phyloP scores from a whole-genome alignment of 2,888 invertebrate species.

The Dorcus parallelipipedus region DNA sequence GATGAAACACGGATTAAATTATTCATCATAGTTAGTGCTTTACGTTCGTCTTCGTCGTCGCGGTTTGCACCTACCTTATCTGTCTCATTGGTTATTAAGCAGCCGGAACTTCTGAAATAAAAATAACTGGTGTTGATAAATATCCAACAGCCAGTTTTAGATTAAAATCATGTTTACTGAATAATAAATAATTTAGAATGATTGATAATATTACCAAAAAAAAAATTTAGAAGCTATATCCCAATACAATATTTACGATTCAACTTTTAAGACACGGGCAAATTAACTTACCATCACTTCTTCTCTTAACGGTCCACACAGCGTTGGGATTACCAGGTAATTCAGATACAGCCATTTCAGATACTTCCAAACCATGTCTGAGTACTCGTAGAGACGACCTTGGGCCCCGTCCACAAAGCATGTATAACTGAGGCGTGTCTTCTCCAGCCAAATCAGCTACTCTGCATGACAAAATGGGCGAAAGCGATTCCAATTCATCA shows the following conservation, averaged over 20 bases:
- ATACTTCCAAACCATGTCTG: constrained; percentile 95
- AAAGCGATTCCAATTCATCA: constrained; percentile 94
- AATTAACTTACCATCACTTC: constrained; percentile 84
- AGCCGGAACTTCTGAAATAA: constrained; percentile 44
- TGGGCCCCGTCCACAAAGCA: constrained; percentile 93
- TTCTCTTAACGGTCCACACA: constrained; percentile 97
- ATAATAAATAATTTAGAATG: too few species aligned
- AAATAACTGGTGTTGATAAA: constrained; percentile 88
- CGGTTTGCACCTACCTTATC: constrained; percentile 9
- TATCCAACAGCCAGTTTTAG: constrained; percentile 58
- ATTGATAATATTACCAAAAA: too few species aligned
- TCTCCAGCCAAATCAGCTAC: constrained; percentile 94
- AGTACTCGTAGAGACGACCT: constrained; percentile 90
- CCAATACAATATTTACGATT: neutral
- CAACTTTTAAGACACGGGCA: neutral
- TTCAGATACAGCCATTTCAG: constrained; percentile 99
- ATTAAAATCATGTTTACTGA: constrained; percentile 40
- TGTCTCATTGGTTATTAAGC: constrained; percentile 4
- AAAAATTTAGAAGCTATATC: too few species aligned
- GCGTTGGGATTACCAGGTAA: constrained; percentile 99
- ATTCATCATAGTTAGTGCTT: constrained; percentile 36
- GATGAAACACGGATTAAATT: constrained; percentile 47
- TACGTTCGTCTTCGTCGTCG: neutral
- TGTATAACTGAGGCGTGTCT: constrained; percentile 97
- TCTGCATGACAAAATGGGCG: constrained; percentile 81